Evolutionary conservation across 1,140 invertebrate genomes (phyloP), one percentile per base, ranked within the genome.

Genomic region (Drosophila obscura): DNA sequence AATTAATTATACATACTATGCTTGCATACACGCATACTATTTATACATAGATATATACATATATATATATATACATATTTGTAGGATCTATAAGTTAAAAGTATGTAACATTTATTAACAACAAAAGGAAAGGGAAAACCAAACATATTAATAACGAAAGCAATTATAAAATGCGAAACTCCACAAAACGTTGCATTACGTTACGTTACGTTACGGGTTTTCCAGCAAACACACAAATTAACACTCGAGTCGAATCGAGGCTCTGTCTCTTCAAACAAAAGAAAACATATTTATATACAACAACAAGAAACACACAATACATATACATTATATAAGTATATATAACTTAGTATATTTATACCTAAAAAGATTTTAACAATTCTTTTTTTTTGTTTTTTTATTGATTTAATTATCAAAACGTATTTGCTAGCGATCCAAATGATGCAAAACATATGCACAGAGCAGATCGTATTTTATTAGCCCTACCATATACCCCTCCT

Each of bases 1-100:
- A 85, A 87, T 87, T 81, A 85, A 85, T 65, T 82, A 85, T 72
- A 85, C 82, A 85, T 72, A 85, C 82, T 87, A 82, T 78, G 72
- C 72, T 74, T 74, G 39, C 72, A 74, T 74, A 74, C 52, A 64
- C 59, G 45, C 59, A 73, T 24, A 19, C 19, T 46, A 60, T 74
- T 74, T 73, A 72, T 73, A 73, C 61, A 73, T 62, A 73, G 45
- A 55, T 73, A 43, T 56, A 72, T 9, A 52, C 4, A 9, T 9
- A 72, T 9, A 52, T 8, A 9, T 9, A 51, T 35, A 51, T 28
- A 28, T 31, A 13, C 13, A 26, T 24, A 50, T 50, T n/a, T 56
- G 22, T 56, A 56, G 57, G 60, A 74, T 39, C 11, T 71, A 75
- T 82, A 85, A 85, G 81, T 80, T 80, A 62, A 82, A 82, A 46